Base-by-base conservation (phyloP, 2,797 vertebrate genomes). In the Prunella strophiata region DNA sequence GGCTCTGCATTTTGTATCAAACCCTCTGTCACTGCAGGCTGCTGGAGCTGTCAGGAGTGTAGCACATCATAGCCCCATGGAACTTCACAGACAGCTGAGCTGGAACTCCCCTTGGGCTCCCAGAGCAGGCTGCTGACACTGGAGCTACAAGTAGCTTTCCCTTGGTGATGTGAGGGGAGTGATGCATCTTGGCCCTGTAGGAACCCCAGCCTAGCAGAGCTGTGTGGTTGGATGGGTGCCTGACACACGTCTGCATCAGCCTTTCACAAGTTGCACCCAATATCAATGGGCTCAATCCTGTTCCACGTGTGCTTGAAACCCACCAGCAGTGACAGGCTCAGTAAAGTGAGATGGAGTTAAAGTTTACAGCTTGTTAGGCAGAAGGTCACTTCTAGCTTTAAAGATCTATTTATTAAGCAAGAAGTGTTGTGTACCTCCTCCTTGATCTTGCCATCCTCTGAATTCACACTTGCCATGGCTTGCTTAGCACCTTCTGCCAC, bases 51-150 rank as follows among this genome's bases (percentile, higher is more conserved):
- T 97, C 96, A 96, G 85, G 34, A 95, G 52, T 3, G 4, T 18
- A 40, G 80, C 67, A 26, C 54, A 92, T 96, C 94, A 94, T 9
- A 93, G 88, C 72, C 83, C 89, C 61, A 58, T 1, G 3, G 3
- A 96, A 96, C 83, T 88, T 85, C 95, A 88, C 83, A 93, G 95
- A 88, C 95, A 96, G 95, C 91, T 88, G 82, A 89, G 66, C 91
- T 75, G 79, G 80, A 91, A 73, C 88, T 92, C 82, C 66, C 89
- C 89, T 72, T 55, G 2, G 18, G 93, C 93, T 92, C 72, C 65
- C 3, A 29, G 55, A 88, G 71, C 51, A 91, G 79, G 89, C 93
- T 91, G 79, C 85, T 84, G 91, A 92, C 93, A 81, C 87, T 66
- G 61, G 63, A 93, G 91, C 93, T 88, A 27, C 0, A 0, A 85